Conservation (phyloP, 2,888 invertebrate genomes). For the Caenorhabditis drosophilae region DNA sequence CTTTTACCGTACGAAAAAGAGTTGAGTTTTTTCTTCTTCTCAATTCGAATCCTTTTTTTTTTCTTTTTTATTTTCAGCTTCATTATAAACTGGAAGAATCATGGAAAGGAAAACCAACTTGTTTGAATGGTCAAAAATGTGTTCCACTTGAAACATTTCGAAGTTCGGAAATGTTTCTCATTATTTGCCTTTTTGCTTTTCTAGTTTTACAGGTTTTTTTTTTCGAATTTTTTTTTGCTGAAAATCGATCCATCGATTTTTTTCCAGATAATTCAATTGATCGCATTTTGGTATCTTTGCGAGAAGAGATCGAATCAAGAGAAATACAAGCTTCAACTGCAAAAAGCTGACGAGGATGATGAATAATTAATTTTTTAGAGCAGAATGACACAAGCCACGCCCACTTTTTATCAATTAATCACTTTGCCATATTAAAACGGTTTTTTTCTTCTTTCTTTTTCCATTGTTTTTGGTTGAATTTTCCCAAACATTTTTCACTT, state of each 20-base stretch:
- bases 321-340: constrained; percentile 29
- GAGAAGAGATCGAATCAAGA: constrained; percentile 34
- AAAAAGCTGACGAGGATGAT: constrained; percentile 38
- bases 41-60: not conserved
- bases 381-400: too few relatives aligned
- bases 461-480: too few relatives aligned
- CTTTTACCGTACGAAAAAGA: constrained; percentile 37
- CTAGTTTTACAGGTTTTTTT: constrained; percentile 18
- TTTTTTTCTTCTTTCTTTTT: too few relatives aligned
- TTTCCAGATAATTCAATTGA: constrained; percentile 28
- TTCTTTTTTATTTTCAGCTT: constrained; percentile 12
- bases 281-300: constrained; percentile 32
- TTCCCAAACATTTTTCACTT: too few relatives aligned
- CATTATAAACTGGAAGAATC: constrained; percentile 25
- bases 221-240: not conserved
- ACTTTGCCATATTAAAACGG: too few relatives aligned
- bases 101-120: constrained; percentile 22
- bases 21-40: too few relatives aligned
- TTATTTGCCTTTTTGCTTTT: constrained; percentile 20
- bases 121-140: constrained; percentile 14
- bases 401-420: too few relatives aligned
- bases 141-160: constrained; percentile 23
- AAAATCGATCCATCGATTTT: not conserved
- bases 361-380: constrained; percentile 12
- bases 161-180: constrained; percentile 25